These are phyloP conservation scores for Drosophila insularis DNA, from an alignment of 1,140 invertebrate species.

Conservation along the genomic window DNA sequence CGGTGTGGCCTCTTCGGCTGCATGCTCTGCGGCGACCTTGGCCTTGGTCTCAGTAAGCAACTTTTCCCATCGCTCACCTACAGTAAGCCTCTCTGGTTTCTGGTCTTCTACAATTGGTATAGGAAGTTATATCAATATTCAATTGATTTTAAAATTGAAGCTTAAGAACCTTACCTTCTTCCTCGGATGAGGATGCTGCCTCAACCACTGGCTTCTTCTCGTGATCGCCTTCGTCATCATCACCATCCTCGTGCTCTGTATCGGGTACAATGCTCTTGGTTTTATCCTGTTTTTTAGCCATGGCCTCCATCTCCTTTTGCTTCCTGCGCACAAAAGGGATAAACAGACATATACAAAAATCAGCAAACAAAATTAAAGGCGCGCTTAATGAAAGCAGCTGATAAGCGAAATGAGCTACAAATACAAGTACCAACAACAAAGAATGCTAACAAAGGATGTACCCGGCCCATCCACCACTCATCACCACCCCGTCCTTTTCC, in stretches of 20 bases:
- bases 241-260: slow-evolving; percentile 32
- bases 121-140: not conserved
- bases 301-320: slow-evolving; percentile 51
- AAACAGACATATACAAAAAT: slow-evolving; percentile 31
- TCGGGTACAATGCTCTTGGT: slow-evolving; percentile 32
- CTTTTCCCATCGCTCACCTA: slow-evolving; percentile 73
- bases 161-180: slow-evolving; percentile 64
- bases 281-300: slow-evolving; percentile 52
- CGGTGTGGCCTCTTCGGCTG: slow-evolving; percentile 54
- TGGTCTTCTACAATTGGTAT: slow-evolving; percentile 30
- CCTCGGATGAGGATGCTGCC: slow-evolving; percentile 63
- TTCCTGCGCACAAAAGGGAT: slow-evolving; percentile 39
- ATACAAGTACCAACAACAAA: slow-evolving; percentile 54
- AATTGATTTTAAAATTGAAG: not conserved
- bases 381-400: slow-evolving; percentile 71
- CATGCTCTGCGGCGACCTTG: slow-evolving; percentile 66
- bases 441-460: slow-evolving; percentile 62
- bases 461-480: not conserved
- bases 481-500: not conserved
- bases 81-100: slow-evolving; percentile 66
- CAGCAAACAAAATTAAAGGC: slow-evolving; percentile 74
- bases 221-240: slow-evolving; percentile 36
- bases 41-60: slow-evolving; percentile 69
- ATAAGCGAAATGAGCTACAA: slow-evolving; percentile 80
- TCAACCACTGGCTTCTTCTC: slow-evolving; percentile 23